A percentile compares a stretch with the other conserved stretches of the same genome.
These are phyloP conservation scores for Syritta pipiens DNA, from an alignment of 2,888 invertebrate genomes.

Conservation along the genomic window DNA sequence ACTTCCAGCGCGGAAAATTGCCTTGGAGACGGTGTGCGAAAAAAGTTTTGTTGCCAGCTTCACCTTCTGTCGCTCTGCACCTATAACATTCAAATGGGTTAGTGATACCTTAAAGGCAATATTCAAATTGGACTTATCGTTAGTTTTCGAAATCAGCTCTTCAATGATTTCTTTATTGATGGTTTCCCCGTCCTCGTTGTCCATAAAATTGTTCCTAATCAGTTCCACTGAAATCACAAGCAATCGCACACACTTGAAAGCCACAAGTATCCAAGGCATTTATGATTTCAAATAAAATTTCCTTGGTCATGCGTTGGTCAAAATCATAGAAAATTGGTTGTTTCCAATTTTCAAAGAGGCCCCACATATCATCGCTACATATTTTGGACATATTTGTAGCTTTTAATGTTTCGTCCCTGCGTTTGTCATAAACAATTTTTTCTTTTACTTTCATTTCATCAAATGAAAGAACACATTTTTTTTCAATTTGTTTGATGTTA, in stretches of 20 bases:
- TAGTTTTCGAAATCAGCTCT: conserved; percentile 13
- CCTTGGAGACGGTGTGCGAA: conserved; percentile 67
- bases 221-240: conserved; percentile 30
- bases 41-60: conserved; percentile 70
- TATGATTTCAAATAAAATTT: conserved; percentile 12
- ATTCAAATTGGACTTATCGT: conserved; percentile 10
- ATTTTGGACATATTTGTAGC: no score
- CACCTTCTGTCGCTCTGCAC: conserved; percentile 31
- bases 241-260: conserved; percentile 36
- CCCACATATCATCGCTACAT: no score
- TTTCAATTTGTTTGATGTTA: no score
- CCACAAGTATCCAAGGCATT: conserved; percentile 37
- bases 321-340: conserved; percentile 50
- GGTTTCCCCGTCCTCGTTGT: background rate
- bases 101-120: conserved; percentile 15
- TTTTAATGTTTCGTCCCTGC: no score
- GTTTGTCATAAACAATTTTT: no score
- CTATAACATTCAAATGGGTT: conserved; percentile 4
- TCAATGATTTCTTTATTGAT: conserved; percentile 15
- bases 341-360: no score
- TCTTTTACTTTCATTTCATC: no score
- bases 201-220: conserved; percentile 26
- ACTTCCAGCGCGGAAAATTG: conserved; percentile 58
- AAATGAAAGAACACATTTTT: no score
- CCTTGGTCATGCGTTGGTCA: conserved; percentile 20